phyloP scores from a whole-genome alignment of 2,888 invertebrate genomes.

The Rapana venosa region DNA sequence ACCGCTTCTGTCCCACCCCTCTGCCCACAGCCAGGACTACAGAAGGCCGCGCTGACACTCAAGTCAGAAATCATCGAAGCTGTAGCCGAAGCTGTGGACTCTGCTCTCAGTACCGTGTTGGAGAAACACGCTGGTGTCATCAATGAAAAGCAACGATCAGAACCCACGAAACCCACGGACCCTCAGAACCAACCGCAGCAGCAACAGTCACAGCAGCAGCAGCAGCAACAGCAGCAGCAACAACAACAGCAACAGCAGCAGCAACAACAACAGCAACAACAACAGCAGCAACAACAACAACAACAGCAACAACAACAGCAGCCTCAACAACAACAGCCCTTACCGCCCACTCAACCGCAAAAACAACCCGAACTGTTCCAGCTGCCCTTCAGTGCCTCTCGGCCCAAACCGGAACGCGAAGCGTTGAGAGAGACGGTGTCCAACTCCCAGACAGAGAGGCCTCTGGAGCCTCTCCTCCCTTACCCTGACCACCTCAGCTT shows the following conservation, averaged over 20 bases:
- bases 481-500: constrained; percentile 49
- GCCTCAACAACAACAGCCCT: constrained; percentile 18
- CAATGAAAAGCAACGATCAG: background rate
- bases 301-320: constrained; percentile 29
- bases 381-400: background rate
- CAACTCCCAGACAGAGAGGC: constrained; percentile 45
- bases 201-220: constrained; percentile 43
- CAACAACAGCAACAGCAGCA: constrained; percentile 37
- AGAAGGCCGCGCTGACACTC: constrained; percentile 79
- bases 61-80: constrained; percentile 87
- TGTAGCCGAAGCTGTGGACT: constrained; percentile 65
- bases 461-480: constrained; percentile 48
- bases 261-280: constrained; percentile 41
- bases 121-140: constrained; percentile 37
- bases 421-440: constrained; percentile 48
- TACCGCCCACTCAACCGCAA: constrained; percentile 19
- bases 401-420: constrained; percentile 36
- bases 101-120: constrained; percentile 63
- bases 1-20: constrained; percentile 28
- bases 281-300: background rate
- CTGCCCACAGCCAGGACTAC: background rate
- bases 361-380: background rate
- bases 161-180: constrained; percentile 5
- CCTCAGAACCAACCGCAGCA: constrained; percentile 35
- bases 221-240: constrained; percentile 45